Conservation (phyloP, 2,888 invertebrate species). For the Drosophila tripunctata region DNA sequence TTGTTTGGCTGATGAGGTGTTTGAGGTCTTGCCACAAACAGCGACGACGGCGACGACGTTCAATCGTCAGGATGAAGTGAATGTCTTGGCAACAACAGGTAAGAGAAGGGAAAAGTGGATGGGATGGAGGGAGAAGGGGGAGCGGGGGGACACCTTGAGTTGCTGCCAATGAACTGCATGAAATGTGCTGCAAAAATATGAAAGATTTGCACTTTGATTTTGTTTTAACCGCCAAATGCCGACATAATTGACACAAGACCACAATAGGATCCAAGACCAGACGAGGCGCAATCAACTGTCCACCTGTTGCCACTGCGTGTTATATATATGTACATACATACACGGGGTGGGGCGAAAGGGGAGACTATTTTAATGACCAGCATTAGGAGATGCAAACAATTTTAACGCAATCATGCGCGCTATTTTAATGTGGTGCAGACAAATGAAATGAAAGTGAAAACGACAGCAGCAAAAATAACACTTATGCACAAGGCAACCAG, state of each 20-base stretch:
- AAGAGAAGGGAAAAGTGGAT: slow-evolving; percentile 25
- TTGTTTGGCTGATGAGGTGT: slow-evolving; percentile 51
- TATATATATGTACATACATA: neutral
- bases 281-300: slow-evolving; percentile 39
- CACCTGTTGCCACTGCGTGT: slow-evolving; percentile 17
- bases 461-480: slow-evolving; percentile 74
- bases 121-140: neutral
- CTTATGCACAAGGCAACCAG: slow-evolving; percentile 47
- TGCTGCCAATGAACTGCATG: slow-evolving; percentile 63
- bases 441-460: slow-evolving; percentile 81
- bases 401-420: slow-evolving; percentile 80
- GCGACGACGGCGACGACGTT: slow-evolving; percentile 21
- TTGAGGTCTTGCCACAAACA: slow-evolving; percentile 67
- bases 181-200: slow-evolving; percentile 70
- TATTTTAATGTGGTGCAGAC: slow-evolving; percentile 73
- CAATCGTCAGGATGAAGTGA: slow-evolving; percentile 72
- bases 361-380: slow-evolving; percentile 68
- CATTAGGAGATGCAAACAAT: slow-evolving; percentile 80
- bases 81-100: slow-evolving; percentile 68
- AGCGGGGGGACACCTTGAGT: neutral
- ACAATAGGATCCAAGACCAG: slow-evolving; percentile 23
- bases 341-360: neutral
- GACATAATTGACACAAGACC: slow-evolving; percentile 70
- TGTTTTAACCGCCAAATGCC: slow-evolving; percentile 66
- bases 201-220: slow-evolving; percentile 79